phyloP scores from a whole-genome alignment of 1,140 invertebrate genomes.

The Papilio glaucus region DNA sequence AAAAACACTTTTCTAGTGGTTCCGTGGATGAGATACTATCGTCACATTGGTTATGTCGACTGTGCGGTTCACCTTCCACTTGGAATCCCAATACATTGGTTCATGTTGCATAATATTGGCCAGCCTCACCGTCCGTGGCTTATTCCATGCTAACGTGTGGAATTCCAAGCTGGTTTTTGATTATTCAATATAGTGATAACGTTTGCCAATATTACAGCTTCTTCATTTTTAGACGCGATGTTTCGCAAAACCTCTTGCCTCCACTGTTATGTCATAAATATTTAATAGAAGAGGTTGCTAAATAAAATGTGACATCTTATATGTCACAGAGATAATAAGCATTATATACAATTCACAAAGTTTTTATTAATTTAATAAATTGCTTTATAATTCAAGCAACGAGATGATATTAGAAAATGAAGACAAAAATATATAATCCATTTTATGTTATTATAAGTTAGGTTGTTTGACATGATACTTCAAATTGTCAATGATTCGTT shows the following conservation, averaged over 20 bases:
- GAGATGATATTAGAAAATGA: no score
- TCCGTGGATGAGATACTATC: conserved; percentile 71
- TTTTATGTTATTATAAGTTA: no score
- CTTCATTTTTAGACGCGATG: conserved; percentile 19
- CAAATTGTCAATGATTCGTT: no score
- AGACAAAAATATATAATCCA: no score
- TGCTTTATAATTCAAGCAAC: not conserved
- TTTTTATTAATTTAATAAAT: no score
- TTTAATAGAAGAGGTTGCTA: conserved; percentile 10
- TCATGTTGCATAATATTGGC: conserved; percentile 51
- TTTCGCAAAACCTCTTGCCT: conserved; percentile 22
- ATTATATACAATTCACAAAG: no score
- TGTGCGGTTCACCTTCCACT: conserved; percentile 55
- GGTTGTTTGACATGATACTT: no score
- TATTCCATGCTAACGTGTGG: conserved; percentile 34
- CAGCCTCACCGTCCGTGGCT: conserved; percentile 36
- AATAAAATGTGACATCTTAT: conserved; percentile 2
- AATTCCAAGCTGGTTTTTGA: conserved; percentile 38
- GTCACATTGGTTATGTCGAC: conserved; percentile 49
- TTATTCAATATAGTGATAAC: conserved; percentile 37
- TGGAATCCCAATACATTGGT: conserved; percentile 58
- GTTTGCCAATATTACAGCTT: conserved; percentile 36
- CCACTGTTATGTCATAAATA: conserved; percentile 26
- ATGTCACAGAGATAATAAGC: no score
- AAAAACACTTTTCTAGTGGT: conserved; percentile 58